Base-by-base conservation (phyloP, 1,140 invertebrate species). In the Leptopilina clavipes region DNA sequence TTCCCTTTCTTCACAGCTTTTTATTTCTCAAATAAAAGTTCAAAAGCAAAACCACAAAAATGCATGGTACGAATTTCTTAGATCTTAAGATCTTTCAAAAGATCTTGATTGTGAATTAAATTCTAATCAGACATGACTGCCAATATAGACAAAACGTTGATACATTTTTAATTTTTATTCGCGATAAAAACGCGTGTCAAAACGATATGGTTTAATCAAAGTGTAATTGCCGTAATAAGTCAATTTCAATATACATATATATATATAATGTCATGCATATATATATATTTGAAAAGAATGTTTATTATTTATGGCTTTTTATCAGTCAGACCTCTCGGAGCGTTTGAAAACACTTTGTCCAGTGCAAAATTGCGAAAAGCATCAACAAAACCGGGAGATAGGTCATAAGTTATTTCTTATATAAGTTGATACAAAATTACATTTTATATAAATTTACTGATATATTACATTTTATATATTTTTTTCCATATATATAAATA, bases 401-500 rank as follows among this genome's bases (percentile, higher is more conserved):
- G 59, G 59, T 37, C 59, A 65, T 5, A 52, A 65, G 59, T 65
- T 25, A 25, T 8, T n/a, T 12, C 22, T 65, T 65, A 65, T 31
- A 65, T 65, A 65, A 65, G 14, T 65, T 40, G 22, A 65, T 65
- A 65, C 59, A 65, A 37, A 65, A 65, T 65, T 65, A 65, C 59
- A 65, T 31, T 65, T 65, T 65, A 65, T 40, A 40, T 40, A 40
- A 40, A 40, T 59, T 25, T 31, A 65, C 59, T 65, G 59, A 65
- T 65, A 56, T 31, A 59, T 3, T 31, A 40, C 9, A 40, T 8
- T 40, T 31, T 40, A 40, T 40, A 40, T 9, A 9, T 40, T 1
- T 40, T 3, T 40, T n/a, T n/a, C n/a, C n/a, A 40, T 7, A 40
- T 9, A 9, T 40, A 40, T 9, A 40, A 1, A 31, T 31, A 31